phyloP scores from a whole-genome alignment of 2,113 vertebrate genomes.

The Ursus arctos region DNA sequence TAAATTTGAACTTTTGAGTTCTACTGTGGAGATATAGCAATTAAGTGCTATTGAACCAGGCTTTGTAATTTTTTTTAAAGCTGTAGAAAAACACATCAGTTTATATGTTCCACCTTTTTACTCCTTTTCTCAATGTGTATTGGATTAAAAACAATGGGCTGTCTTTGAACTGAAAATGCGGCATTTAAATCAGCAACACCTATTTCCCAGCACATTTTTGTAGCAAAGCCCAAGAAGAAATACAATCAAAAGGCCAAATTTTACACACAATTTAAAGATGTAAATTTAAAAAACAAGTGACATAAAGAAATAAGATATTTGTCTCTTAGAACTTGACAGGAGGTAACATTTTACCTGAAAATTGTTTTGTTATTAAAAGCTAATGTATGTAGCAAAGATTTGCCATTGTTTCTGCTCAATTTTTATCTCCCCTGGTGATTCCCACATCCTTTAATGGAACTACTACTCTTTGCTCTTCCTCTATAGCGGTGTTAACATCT shows the following conservation, averaged over 20 bases:
- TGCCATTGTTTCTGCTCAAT: neutral
- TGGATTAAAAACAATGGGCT: slow-evolving; percentile 10
- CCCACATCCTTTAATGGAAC: neutral
- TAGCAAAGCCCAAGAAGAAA: slow-evolving; percentile 58
- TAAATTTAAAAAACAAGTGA: slow-evolving; percentile 54
- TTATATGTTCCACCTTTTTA: neutral
- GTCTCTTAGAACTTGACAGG: neutral
- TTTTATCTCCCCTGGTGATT: neutral
- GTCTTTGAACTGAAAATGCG: neutral
- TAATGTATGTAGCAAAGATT: neutral
- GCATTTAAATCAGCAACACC: neutral
- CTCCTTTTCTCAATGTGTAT: neutral
- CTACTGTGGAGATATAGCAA: slow-evolving; percentile 40
- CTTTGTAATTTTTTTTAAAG: slow-evolving; percentile 60
- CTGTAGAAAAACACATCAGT: slow-evolving; percentile 36
- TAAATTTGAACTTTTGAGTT: slow-evolving; percentile 50
- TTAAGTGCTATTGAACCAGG: slow-evolving; percentile 34
- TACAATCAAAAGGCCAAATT: slow-evolving; percentile 74
- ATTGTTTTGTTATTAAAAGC: slow-evolving; percentile 18
- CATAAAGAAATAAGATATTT: slow-evolving; percentile 6
- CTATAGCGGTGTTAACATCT: neutral
- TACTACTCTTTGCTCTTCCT: neutral
- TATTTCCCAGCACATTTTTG: slow-evolving; percentile 75
- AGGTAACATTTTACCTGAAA: slow-evolving; percentile 49
- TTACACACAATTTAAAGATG: slow-evolving; percentile 56